Base-by-base conservation (phyloP, 2,113 vertebrate species). In the Lasiurus borealis region DNA sequence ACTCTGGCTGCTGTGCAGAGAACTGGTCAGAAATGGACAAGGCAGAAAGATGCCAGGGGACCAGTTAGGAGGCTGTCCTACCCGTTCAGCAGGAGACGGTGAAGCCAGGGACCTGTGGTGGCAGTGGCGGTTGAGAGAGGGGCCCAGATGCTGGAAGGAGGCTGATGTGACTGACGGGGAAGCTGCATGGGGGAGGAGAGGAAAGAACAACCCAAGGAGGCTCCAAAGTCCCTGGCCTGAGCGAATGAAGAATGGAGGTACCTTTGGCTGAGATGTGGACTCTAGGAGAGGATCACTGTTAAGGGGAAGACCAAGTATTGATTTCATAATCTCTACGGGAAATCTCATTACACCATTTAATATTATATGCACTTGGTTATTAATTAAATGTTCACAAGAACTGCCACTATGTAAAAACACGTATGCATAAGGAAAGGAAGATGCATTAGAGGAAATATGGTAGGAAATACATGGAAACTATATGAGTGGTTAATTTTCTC, bases 371-470 rank as follows among this genome's bases (percentile, higher is more conserved):
- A 66, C 4, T 31, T 57, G 76, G 68, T 57, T 48, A 48, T 59
- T 31, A 80, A 62, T 64, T n/a, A 2, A 18, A 29, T 13, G 50
- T 75, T 78, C 34, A 34, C 21, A 31, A 82, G 31, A 34, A 48
- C 25, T 18, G 7, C 13, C 52, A 31, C n/a, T 25, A 72, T 1
- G 8, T 29, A n/a, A 92, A 86, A 71, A n/a, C 64, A 62, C 11
- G 11, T 54, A 46, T 3, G 27, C 7, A 52, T 44, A 12, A 27
- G 3, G 34, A 85, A 68, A 94, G 46, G 66, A 73, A 64, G 50
- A 71, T 0, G 23, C 9, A 0, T 8, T 68, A 19, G 8, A n/a
- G 44, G 77, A 80, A 88, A 68, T 2, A 14, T 0, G 44, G 52
- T 16, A 52, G 84, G 18, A 69, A 81, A 82, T 19, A 46, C 0